Conservation (phyloP, 2,797 vertebrate genomes). For the Phylloscopus collybita region DNA sequence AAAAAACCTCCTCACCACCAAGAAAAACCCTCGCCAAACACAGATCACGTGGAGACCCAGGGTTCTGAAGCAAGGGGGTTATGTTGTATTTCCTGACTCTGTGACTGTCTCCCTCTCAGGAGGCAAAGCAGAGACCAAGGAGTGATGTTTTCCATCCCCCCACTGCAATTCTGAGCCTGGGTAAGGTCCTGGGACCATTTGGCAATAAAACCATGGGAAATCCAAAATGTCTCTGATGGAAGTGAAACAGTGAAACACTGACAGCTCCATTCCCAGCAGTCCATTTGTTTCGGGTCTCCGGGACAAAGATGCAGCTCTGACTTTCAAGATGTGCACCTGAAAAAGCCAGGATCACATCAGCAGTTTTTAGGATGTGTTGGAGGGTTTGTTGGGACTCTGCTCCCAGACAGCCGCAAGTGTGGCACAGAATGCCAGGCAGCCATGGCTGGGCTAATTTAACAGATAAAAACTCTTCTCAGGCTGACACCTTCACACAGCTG, state of each 20-base stretch:
- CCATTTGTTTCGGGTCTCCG: not conserved
- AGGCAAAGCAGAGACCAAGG: not conserved
- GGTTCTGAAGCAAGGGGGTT: accelerated
- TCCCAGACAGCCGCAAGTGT: no score
- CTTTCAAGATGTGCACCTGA: not conserved
- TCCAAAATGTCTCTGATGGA: not conserved
- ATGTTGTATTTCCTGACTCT: not conserved
- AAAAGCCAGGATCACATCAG: not conserved
- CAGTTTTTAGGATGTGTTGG: not conserved
- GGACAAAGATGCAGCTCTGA: not conserved
- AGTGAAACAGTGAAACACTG: accelerated
- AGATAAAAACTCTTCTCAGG: not conserved
- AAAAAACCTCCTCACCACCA: no score
- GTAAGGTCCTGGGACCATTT: accelerated
- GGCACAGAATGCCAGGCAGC: not conserved
- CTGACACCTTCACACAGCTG: not conserved
- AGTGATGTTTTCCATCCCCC: not conserved
- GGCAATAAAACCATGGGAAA: not conserved
- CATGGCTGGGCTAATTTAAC: not conserved
- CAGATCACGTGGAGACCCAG: not conserved
- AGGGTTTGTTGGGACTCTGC: not conserved
- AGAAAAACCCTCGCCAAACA: accelerated
- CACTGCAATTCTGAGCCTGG: not conserved
- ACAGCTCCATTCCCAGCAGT: not conserved
- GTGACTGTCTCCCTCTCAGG: not conserved